These are phyloP conservation scores for Oxytorus armatus DNA, from an alignment of 2,888 invertebrate genomes.

Conservation along the genomic window DNA sequence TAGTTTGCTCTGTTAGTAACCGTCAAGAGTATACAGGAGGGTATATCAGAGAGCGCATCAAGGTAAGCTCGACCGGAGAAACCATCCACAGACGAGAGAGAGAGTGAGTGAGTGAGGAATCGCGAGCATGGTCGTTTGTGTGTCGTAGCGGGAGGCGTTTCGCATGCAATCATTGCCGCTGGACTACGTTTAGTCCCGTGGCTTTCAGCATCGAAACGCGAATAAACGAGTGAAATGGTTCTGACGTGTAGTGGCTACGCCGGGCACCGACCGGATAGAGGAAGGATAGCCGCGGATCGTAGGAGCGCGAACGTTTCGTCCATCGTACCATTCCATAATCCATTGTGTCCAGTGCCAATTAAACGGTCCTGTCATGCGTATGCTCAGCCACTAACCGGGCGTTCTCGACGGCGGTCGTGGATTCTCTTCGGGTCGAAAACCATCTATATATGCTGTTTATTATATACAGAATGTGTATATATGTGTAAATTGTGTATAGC, in stretches of 20 bases:
- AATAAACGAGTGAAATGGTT: conserved; percentile 83
- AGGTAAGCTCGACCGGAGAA: conserved; percentile 2
- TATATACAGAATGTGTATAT: not conserved
- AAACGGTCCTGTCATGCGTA: conserved; percentile 84
- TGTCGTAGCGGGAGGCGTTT: conserved; percentile 6
- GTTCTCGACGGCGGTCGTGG: conserved; percentile 81
- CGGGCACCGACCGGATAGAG: conserved; percentile 28
- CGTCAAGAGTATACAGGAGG: not conserved
- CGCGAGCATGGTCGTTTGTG: not conserved
- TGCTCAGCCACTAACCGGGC: conserved; percentile 83
- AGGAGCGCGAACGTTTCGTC: conserved; percentile 40
- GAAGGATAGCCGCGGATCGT: conserved; percentile 20
- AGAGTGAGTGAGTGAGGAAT: not conserved
- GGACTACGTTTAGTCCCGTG: conserved; percentile 32
- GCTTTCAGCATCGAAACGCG: conserved; percentile 68
- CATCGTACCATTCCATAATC: conserved; percentile 81
- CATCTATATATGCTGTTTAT: conserved; percentile 31
- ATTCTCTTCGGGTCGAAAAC: conserved; percentile 72
- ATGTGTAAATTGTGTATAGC: conserved; percentile 19
- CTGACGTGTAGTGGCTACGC: conserved; percentile 81
- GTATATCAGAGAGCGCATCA: conserved; percentile 20
- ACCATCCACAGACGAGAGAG: not conserved
- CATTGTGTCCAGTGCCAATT: conserved; percentile 84
- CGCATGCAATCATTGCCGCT: conserved; percentile 52
- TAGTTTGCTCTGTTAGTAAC: not conserved